Conservation (phyloP, 64 coral and sea anemone species). For the Orbicella faveolata region DNA sequence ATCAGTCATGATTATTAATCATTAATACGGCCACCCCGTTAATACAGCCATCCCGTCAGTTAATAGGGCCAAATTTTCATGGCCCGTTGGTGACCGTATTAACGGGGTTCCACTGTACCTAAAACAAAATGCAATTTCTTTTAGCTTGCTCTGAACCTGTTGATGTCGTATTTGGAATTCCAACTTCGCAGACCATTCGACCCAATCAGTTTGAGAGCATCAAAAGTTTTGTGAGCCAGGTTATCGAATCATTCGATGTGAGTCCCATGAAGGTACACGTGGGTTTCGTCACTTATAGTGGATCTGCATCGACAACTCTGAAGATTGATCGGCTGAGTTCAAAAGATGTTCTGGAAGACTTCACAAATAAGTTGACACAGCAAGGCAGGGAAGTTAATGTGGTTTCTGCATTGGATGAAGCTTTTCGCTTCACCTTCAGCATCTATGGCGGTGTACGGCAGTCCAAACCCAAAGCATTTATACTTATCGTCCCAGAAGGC, state of each 20-base stretch:
- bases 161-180: slow-evolving; percentile 69
- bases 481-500: slow-evolving; percentile 51
- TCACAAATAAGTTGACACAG: not conserved
- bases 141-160: slow-evolving; percentile 54
- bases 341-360: not conserved
- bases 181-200: slow-evolving; percentile 38
- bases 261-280: slow-evolving; percentile 57
- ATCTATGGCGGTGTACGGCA: slow-evolving; percentile 56
- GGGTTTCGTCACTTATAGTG: slow-evolving; percentile 51
- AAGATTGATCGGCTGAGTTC: slow-evolving; percentile 32
- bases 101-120: not conserved
- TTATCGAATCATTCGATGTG: slow-evolving; percentile 28
- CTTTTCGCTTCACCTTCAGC: slow-evolving; percentile 39
- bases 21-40: no score
- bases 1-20: no score
- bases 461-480: slow-evolving; percentile 45
- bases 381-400: slow-evolving; percentile 38
- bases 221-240: slow-evolving; percentile 25
- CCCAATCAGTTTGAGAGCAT: slow-evolving; percentile 6
- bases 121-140: slow-evolving; percentile 6
- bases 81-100: no score
- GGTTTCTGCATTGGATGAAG: slow-evolving; percentile 36
- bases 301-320: slow-evolving; percentile 4
- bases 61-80: no score
- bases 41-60: no score